Evolutionary conservation across 1,140 invertebrate genomes (phyloP).

Genomic region (Argopecten irradians): DNA sequence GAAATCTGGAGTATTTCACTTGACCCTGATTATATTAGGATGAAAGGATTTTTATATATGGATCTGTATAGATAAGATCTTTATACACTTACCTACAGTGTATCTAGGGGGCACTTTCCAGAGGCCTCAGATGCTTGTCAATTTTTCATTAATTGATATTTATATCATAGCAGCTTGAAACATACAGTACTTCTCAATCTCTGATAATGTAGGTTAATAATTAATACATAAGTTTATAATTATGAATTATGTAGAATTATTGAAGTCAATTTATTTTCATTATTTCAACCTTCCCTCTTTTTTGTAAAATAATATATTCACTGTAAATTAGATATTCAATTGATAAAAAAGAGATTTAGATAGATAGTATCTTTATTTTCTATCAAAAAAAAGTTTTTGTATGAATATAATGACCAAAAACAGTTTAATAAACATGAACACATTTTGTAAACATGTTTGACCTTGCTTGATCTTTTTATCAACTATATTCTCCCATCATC

Average conservation of each 20-base stretch:
- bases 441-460: conserved; percentile 10
- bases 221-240: neutral
- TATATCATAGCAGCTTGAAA: neutral
- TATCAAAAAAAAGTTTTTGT: neutral
- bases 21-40: neutral
- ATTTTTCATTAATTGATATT: neutral
- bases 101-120: neutral
- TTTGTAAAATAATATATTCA: neutral
- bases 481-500: neutral
- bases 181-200: neutral
- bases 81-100: neutral
- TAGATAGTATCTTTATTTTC: neutral
- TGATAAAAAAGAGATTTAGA: neutral
- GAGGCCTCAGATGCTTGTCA: neutral
- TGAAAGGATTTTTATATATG: neutral
- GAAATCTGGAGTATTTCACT: neutral
- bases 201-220: neutral
- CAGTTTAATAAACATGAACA: neutral
- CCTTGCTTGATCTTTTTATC: conserved; percentile 10
- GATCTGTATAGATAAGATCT: neutral
- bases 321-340: neutral
- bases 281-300: neutral
- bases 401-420: neutral
- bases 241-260: neutral
- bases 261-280: neutral